Conservation (phyloP, 2,113 vertebrate genomes). For the Burhinus bistriatus region DNA sequence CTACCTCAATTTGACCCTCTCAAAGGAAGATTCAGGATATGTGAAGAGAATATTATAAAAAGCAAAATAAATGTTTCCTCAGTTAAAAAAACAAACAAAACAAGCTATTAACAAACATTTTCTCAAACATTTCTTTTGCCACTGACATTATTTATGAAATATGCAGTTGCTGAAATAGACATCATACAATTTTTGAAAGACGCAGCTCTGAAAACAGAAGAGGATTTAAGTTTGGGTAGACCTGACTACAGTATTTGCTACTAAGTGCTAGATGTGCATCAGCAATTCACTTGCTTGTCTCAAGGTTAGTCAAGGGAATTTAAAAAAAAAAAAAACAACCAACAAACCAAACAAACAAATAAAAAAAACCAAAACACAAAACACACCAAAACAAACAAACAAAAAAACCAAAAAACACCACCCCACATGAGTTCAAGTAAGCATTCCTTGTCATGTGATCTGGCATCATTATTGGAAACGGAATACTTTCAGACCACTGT, state of each 20-base stretch:
- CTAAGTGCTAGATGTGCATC: not conserved
- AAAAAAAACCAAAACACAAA: no score
- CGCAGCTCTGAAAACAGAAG: not conserved
- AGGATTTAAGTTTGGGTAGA: not conserved
- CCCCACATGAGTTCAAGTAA: not conserved
- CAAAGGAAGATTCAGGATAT: not conserved
- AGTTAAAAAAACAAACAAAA: not conserved
- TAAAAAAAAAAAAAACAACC: no score
- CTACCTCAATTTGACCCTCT: not conserved
- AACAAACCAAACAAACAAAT: no score
- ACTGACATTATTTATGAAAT: not conserved
- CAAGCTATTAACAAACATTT: not conserved
- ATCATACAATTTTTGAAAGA: not conserved
- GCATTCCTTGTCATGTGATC: not conserved
- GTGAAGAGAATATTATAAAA: not conserved
- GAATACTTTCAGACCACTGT: not conserved
- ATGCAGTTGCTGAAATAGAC: not conserved
- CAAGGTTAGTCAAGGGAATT: not conserved
- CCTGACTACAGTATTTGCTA: not conserved
- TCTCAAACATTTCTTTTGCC: not conserved
- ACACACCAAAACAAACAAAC: no score
- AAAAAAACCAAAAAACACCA: not conserved
- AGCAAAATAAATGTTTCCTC: not conserved
- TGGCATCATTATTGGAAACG: not conserved
- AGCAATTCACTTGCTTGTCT: not conserved